Evolutionary conservation across 2,888 invertebrate species (phyloP).

Genomic region (Trissolcus brochymenae): DNA sequence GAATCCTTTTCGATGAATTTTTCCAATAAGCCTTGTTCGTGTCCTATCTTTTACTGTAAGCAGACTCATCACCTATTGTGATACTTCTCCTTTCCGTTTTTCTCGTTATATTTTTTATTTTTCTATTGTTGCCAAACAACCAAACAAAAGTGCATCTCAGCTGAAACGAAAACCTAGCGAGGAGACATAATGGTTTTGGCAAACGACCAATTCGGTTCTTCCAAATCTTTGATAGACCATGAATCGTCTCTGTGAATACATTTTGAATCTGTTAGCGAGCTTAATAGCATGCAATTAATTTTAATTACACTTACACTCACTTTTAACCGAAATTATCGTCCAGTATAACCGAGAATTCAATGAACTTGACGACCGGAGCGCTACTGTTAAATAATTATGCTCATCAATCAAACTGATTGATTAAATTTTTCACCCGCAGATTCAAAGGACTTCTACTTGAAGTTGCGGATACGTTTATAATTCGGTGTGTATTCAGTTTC

Average conservation of each 20-base stretch:
- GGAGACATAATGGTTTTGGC: constrained; percentile 70
- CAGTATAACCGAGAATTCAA: constrained; percentile 11
- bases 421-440: no score
- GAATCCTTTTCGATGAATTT: constrained; percentile 55
- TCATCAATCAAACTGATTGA: constrained; percentile 1
- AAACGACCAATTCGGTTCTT: constrained; percentile 65
- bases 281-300: constrained; percentile 50
- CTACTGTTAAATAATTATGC: not conserved
- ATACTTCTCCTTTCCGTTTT: constrained; percentile 37
- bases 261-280: constrained; percentile 35
- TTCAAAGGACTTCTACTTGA: no score
- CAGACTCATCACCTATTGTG: constrained; percentile 56
- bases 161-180: constrained; percentile 64
- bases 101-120: constrained; percentile 69
- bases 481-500: no score
- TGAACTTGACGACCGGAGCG: not conserved
- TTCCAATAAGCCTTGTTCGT: constrained; percentile 57
- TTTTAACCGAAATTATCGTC: constrained; percentile 20
- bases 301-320: constrained; percentile 40
- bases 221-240: constrained; percentile 47
- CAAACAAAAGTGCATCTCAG: constrained; percentile 69
- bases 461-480: no score
- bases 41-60: constrained; percentile 50
- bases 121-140: constrained; percentile 68
- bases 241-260: constrained; percentile 51